Base-by-base conservation (phyloP, 1,140 invertebrate genomes). In the Temnothorax nylanderi region DNA sequence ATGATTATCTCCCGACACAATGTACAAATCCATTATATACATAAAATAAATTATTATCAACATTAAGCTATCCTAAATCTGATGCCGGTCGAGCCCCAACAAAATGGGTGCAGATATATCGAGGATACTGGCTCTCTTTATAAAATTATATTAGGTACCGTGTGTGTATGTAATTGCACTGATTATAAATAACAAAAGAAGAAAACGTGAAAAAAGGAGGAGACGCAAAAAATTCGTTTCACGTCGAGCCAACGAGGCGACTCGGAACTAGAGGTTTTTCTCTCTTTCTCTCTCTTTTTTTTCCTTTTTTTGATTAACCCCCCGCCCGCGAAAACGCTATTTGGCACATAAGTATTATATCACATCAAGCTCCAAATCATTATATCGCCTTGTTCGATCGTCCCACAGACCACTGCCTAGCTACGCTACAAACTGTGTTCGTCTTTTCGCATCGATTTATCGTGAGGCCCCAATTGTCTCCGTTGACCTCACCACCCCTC, bases 1-100 rank as follows among this genome's bases (percentile, higher is more conserved):
- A 88, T 85, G 41, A 91, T 86, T 86, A 88, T 85, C 86, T 84
- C 49, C 88, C 90, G 91, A 90, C 89, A 90, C 93, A 94, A 94
- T 95, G 92, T 94, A 95, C 92, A 94, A 94, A 92, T 94, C 91
- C 90, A 91, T 92, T 95, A 95, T 95, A 94, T 95, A 95, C 94
- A 95, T 94, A 90, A 95, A 95, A 95, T 95, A 95, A 95, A 95
- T 95, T 94, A 95, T 94, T 94, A 95, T 95, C 91, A 95, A 95
- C 93, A 95, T 95, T 95, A 95, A 95, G 92, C 94, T 95, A 94
- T 81, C 92, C 82, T 85, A 84, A 65, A 89, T 87, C 87, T 89
- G 87, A 78, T 88, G 88, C 87, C 88, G 88, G 86, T 87, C 85
- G 87, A 84, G 72, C 56, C 90, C 89, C 87, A 90, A 78, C 49